Evolutionary conservation across 2,797 vertebrate genomes (phyloP), one percentile per base, ranked within the genome.

Genomic region (Pangasius krempfi): DNA sequence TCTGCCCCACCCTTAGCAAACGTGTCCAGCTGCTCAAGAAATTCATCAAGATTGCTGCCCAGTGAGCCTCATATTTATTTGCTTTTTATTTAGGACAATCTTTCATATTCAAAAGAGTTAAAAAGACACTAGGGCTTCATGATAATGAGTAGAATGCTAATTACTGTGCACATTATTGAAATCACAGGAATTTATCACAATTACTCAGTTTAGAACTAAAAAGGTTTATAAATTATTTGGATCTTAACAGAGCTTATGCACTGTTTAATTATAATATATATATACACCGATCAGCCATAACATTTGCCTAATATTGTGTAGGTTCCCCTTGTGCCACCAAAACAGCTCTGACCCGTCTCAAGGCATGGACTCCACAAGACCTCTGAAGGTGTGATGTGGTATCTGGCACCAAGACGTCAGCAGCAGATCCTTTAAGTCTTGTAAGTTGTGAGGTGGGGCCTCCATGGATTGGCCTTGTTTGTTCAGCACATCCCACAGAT

Each of bases 1-100:
- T 99, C 93, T 99, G 99, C 92, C 93, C 97, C 91, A 97, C 98
- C 92, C 97, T 99, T 93, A 98, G 97, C 96, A 99, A 99, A 91
- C 96, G 99, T 50, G 99, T 99, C 92, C 99, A 99, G 90, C 97
- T 99, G 58, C 95, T 99, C 92, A 99, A 99, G 96, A 99, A 99
- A 95, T 99, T 99, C 92, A 98, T 99, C 95, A 99, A 99, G 96
- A 98, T 99, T 75, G 98, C 98, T 73, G 97, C 98, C 44, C 98
- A 99, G 99, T 99, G 95, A 98, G 98, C 97, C 25, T 78, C 13
- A n/a, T 30, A 58, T 73, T 78, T 56, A 66, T 56, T 30, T 85
- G n/a, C 44, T 62, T 33, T 60, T 60, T 37, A 27, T 30, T 56
- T 47, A 54, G 3, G 14, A 83, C 52, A 25, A 81, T 30, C 27